These are phyloP conservation scores for Cryptosula pallasiana DNA, from an alignment of 2,888 invertebrate genomes.

Conservation along the genomic window DNA sequence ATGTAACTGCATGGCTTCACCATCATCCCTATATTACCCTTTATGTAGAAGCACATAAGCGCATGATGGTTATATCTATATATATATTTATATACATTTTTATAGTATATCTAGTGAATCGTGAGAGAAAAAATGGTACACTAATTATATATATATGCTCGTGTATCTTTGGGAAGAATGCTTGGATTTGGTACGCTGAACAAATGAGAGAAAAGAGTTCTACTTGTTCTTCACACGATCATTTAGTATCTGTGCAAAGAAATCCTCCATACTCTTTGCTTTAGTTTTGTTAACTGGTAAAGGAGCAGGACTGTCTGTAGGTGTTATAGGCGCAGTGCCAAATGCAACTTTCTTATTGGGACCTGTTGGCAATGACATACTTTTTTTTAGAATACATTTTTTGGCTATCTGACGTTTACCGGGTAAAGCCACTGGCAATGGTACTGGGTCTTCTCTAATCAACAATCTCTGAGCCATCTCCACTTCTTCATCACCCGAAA, in stretches of 20 bases:
- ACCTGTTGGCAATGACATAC: neutral
- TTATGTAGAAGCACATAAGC: too few relatives aligned
- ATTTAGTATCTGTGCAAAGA: slow-evolving; percentile 12
- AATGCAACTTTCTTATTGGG: neutral
- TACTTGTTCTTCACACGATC: neutral
- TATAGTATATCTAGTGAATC: too few relatives aligned
- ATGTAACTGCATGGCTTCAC: too few relatives aligned
- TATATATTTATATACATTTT: too few relatives aligned
- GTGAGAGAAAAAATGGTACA: too few relatives aligned
- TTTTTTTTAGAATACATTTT: slow-evolving; percentile 6
- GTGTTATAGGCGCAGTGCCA: neutral
- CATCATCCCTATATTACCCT: too few relatives aligned
- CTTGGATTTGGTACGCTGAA: too few relatives aligned
- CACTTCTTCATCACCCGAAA: neutral
- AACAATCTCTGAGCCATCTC: neutral
- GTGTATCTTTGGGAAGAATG: too few relatives aligned
- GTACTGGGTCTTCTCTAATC: neutral
- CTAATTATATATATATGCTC: too few relatives aligned
- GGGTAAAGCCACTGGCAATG: neutral
- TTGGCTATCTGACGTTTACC: neutral
- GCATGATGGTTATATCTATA: too few relatives aligned
- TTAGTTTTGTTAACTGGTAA: slow-evolving; percentile 16
- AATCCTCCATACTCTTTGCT: neutral
- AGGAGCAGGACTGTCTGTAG: neutral
- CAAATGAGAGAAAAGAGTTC: too few relatives aligned